Percentiles rank a stretch among this genome's conserved stretches.
Evolutionary conservation across 2,888 invertebrate species (phyloP).

Genomic region (Drosophila mercatorum): DNA sequence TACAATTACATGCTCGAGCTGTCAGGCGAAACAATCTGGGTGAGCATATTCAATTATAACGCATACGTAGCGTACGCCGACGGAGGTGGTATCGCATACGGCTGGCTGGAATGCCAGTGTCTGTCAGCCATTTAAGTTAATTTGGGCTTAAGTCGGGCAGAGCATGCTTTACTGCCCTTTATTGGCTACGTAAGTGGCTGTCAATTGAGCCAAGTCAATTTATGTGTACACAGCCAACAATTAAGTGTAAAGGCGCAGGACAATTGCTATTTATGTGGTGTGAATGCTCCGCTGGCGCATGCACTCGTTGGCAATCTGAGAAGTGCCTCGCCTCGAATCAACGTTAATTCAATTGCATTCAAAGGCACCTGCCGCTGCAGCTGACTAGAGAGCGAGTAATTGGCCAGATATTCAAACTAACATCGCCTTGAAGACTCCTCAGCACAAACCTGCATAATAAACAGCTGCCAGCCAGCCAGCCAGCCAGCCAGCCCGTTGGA

Average conservation of each 20-base stretch:
- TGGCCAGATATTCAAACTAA: constrained; percentile 47
- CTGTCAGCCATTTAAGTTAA: constrained; percentile 18
- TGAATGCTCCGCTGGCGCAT: background rate
- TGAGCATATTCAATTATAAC: constrained; percentile 24
- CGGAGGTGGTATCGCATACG: background rate
- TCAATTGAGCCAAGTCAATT: constrained; percentile 48
- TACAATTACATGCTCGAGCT: constrained; percentile 24
- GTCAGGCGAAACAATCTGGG: background rate
- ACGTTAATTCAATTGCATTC: constrained; percentile 72
- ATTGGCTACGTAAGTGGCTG: constrained; percentile 50
- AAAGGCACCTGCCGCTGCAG: constrained; percentile 53
- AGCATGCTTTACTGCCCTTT: constrained; percentile 13
- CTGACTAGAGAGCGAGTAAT: constrained; percentile 32
- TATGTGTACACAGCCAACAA: constrained; percentile 54
- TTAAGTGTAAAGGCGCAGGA: constrained; percentile 48
- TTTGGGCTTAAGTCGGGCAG: constrained; percentile 1
- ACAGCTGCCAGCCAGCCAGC: constrained; percentile 12
- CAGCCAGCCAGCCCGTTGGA: background rate
- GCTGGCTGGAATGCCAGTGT: background rate
- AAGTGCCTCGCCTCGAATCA: constrained; percentile 39
- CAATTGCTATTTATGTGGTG: constrained; percentile 63
- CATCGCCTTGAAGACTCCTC: constrained; percentile 24
- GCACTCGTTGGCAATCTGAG: constrained; percentile 14
- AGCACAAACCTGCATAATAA: constrained; percentile 43
- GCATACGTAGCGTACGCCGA: constrained; percentile 19